Base-by-base conservation (phyloP, 2,113 vertebrate species). In the Sylvia atricapilla region DNA sequence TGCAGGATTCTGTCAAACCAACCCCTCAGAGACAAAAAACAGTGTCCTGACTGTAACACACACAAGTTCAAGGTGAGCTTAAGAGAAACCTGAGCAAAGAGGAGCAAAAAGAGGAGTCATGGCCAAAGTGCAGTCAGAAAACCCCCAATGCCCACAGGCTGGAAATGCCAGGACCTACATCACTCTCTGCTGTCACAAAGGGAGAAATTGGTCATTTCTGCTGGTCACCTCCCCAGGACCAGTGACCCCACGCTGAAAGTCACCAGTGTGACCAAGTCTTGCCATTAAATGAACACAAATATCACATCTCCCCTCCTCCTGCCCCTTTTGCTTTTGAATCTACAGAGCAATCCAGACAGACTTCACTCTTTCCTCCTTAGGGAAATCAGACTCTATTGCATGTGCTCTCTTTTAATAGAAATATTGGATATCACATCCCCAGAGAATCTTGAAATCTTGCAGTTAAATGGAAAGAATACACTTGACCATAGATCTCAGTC, bases 401-500 rank as follows among this genome's bases (percentile, higher is more conserved):
- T 46, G 49, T 2, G 2, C 64, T 90, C 79, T 84, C 83, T 86
- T 92, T 81, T 92, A 93, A 93, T 64, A 96, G 90, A 94, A 95
- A 95, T 93, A 94, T 22, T 89, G 87, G 91, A 94, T 84, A 76
- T 9, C 44, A 55, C 15, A 39, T 93, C 90, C 66, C 90, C 44
- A 84, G 94, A 84, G 92, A 93, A 75, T 12, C 80, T 84, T 78
- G 79, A 93, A 84, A 95, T 89, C 88, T 60, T 78, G 76, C 47
- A 87, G 72, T 90, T 96, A 95, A 94, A 79, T 89, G 83, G 93
- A 89, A 93, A 89, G 88, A 87, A 82, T 87, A 91, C 64, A 92
- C 55, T 85, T 94, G 93, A 70, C 72, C 85, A n/a, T 19, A 72
- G 84, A 88, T 75, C 80, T 92, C 73, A 86, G 90, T 15, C 63